Percentiles rank a stretch among this genome's conserved stretches.
phyloP scores from a whole-genome alignment of 64 coral and sea anemone species.

The Hydrozoanthus tunicans region DNA sequence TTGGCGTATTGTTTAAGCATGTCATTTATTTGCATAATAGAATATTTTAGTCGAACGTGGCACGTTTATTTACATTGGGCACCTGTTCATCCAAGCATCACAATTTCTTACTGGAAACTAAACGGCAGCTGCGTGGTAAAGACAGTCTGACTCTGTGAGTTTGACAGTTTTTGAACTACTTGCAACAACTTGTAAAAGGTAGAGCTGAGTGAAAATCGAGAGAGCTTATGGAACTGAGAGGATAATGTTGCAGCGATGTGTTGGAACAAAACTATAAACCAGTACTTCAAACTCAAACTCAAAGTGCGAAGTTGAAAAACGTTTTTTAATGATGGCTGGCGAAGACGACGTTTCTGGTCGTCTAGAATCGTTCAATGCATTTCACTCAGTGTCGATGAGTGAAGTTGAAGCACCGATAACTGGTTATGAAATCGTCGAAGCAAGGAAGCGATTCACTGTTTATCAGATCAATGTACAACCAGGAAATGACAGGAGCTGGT shows the following conservation, averaged over 20 bases:
- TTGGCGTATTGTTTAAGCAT: slow-evolving; percentile 8
- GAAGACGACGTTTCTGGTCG: not conserved
- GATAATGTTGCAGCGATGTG: too few relatives aligned
- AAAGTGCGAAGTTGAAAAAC: slow-evolving; percentile 11
- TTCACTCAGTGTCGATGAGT: slow-evolving; percentile 13
- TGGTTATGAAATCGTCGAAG: slow-evolving; percentile 85
- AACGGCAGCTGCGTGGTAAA: not conserved
- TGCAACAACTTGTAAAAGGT: too few relatives aligned
- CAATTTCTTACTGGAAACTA: not conserved
- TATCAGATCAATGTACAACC: slow-evolving; percentile 85
- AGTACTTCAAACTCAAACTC: not conserved
- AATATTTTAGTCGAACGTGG: too few relatives aligned
- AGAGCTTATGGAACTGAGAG: not conserved
- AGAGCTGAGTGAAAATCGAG: too few relatives aligned
- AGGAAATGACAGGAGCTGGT: slow-evolving; percentile 74
- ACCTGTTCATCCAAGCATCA: slow-evolving; percentile 38
- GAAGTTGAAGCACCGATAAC: slow-evolving; percentile 88
- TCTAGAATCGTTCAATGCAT: slow-evolving; percentile 54
- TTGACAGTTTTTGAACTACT: not conserved
- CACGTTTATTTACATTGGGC: slow-evolving; percentile 1
- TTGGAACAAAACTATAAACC: not conserved
- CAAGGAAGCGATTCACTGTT: slow-evolving; percentile 90
- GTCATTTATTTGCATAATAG: not conserved
- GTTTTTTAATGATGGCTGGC: slow-evolving; percentile 4
- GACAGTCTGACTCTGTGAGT: not conserved